Evolutionary conservation across 2,113 vertebrate species (phyloP), one percentile per base, ranked within the genome.

Genomic region (Leiothrix lutea): DNA sequence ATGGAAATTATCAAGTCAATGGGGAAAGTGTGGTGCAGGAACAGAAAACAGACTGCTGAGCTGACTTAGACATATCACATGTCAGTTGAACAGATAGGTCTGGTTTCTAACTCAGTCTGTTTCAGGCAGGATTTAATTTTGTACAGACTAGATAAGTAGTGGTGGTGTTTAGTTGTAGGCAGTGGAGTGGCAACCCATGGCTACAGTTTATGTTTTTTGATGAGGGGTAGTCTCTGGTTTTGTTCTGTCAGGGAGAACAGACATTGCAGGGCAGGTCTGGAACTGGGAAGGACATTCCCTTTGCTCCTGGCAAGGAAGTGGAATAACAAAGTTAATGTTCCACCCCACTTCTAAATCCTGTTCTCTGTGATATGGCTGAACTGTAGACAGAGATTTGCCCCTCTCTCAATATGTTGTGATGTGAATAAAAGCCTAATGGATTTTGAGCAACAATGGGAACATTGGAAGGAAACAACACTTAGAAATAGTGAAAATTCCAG

Each of bases 31-130:
- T 72, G 80, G 47, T 74, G 62, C 58, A 60, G 88, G 67, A 94
- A 94, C 74, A 93, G 90, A 90, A 94, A 97, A 77, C 95, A 96
- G 96, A 90, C 62, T 1, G 1, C 58, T 35, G 74, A 85, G 74
- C 54, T 20, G 22, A 60, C 71, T 73, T 89, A 81, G 51, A 62
- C 44, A 29, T 77, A 79, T 53, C 74, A 12, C 21, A 36, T 86
- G 78, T 83, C 90, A 90, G 33, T 82, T 89, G 70, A 90, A 91
- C 74, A 94, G 88, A 92, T 89, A 95, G 65, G 73, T 84, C 80
- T 94, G 87, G 28, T 93, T 96, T 90, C 78, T 72, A 56, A 70
- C 69, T 79, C 28, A 19, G 40, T 13, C 31, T 85, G 14, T 65
- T 75, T 81, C 73, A 75, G 84, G 57, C 73, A 73, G 54, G 42